Evolutionary conservation across 2,113 vertebrate species (phyloP), one percentile per base, ranked within the genome.

Genomic region (Grus americana): DNA sequence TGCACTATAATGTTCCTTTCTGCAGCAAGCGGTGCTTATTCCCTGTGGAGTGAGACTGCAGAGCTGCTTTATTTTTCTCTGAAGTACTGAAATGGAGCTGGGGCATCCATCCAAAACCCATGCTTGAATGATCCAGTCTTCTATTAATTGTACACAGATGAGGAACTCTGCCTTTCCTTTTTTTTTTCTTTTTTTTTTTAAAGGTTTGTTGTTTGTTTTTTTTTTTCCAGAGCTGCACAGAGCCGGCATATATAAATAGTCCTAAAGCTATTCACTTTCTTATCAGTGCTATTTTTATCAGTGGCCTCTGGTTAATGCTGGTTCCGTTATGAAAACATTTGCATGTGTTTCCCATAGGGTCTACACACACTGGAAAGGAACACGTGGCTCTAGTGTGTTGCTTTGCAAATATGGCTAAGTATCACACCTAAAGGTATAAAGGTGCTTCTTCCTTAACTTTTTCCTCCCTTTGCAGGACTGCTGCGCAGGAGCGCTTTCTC

Each of bases 81-180:
- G 52, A 94, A 91, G 38, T 66, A 73, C 58, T 93, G 85, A 90
- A 94, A 57, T 80, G 57, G 34, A 95, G 15, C 47, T 55, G 44
- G 46, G 88, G 58, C 74, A 86, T 76, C 73, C 26, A 79, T 91
- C 80, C 84, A 91, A 92, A 90, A 44, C 49, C 26, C n/a, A 34
- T 49, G 44, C 63, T 83, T 81, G 70, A 90, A 73, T 90, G 84
- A 95, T 70, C 54, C 54, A 76, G 62, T 79, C 44, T 90, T 88
- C 87, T 76, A 88, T 85, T 87, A 96, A 82, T 85, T 90, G 71
- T 79, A 50, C 50, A 75, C 83, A 81, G n/a, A 86, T 85, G 67
- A 83, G 13, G 23, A 73, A 52, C 55, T 75, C 36, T 86, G 47
- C 4, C 2, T 19, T 87, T 54, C 6, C 4, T 12, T 27, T 57